These are phyloP conservation scores for Entelurus aequoreus DNA, from an alignment of 2,113 vertebrate species.

Conservation along the genomic window DNA sequence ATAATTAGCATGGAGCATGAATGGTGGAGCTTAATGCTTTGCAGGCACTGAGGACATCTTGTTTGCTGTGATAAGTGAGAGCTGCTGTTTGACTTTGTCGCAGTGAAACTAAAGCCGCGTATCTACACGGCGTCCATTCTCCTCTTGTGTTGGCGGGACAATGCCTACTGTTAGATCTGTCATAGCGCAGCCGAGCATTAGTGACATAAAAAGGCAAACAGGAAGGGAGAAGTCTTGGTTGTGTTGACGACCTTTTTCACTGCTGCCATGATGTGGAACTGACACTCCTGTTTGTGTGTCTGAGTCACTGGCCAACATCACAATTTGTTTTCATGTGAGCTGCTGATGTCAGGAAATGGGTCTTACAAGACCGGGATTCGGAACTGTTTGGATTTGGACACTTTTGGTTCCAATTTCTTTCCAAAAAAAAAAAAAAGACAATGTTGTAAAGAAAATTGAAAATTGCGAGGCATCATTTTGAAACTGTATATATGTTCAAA, in stretches of 20 bases:
- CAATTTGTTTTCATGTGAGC: too few relatives aligned
- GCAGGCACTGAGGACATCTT: constrained; percentile 52
- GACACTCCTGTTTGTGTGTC: too few relatives aligned
- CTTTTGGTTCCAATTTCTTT: too few relatives aligned
- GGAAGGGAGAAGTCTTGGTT: background rate
- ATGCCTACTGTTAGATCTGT: constrained; percentile 33
- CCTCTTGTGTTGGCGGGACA: constrained; percentile 41
- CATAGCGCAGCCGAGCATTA: constrained; percentile 23
- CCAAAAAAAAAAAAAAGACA: background rate
- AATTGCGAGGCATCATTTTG: too few relatives aligned
- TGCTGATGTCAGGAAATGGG: too few relatives aligned
- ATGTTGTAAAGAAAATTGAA: too few relatives aligned
- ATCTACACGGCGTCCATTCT: constrained; percentile 48
- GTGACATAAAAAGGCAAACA: constrained; percentile 20
- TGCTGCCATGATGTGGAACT: too few relatives aligned
- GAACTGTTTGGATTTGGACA: too few relatives aligned
- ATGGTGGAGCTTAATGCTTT: constrained; percentile 52
- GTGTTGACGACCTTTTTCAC: too few relatives aligned
- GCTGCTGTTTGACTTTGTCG: constrained; percentile 58
- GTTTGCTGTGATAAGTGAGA: constrained; percentile 52
- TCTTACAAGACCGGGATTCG: too few relatives aligned
- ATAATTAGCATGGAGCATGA: constrained; percentile 60
- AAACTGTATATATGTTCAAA: too few relatives aligned
- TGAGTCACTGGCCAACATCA: too few relatives aligned
- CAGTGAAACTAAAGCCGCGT: constrained; percentile 41